Evolutionary conservation across 2,888 invertebrate genomes (phyloP), one percentile per base, ranked within the genome.

Genomic region (Nudaria mundana): DNA sequence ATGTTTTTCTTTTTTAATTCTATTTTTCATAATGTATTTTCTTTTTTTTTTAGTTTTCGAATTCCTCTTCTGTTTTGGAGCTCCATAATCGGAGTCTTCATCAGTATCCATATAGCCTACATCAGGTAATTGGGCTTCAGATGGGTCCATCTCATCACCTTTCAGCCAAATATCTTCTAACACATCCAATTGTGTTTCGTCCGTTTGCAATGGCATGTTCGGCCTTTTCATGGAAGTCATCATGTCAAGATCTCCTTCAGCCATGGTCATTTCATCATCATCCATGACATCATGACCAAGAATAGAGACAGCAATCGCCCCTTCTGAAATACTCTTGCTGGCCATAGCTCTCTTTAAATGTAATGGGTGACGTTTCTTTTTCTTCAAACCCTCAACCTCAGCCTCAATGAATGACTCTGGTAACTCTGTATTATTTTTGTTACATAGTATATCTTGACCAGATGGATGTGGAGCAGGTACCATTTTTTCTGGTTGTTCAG

Each of bases 391-490:
- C 44, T 90, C 91, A 11, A 88, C 91, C 48, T 92, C 91, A 0
- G 91, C 91, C 56, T 90, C 91, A 22, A 93, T 76, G 58, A 92
- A 93, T 14, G 91, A 91, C 44, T 91, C 90, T 0, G 94, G 94
- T n/a, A 94, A 72, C 48, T 92, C 90, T 0, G 92, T 91, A 66
- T 90, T 93, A 77, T 94, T 94, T 64, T 93, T 95, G 66, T 94
- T 95, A 71, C 94, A 95, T 23, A 95, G 73, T 32, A 95, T 93
- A 69, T 96, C 95, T 71, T 93, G 92, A 14, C 94, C 93, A 3
- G 94, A 92, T 0, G 97, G 97, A 57, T 94, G 91, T 0, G 96
- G 95, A 0, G 97, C 96, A 0, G 95, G 93, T 0, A 92, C 84
- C 77, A 92, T 90, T 43, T 90, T 90, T 59, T 92, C 89, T 0